These are phyloP conservation scores for Phalacrocorax carbo DNA, from an alignment of 2,113 vertebrate genomes.

Conservation along the genomic window DNA sequence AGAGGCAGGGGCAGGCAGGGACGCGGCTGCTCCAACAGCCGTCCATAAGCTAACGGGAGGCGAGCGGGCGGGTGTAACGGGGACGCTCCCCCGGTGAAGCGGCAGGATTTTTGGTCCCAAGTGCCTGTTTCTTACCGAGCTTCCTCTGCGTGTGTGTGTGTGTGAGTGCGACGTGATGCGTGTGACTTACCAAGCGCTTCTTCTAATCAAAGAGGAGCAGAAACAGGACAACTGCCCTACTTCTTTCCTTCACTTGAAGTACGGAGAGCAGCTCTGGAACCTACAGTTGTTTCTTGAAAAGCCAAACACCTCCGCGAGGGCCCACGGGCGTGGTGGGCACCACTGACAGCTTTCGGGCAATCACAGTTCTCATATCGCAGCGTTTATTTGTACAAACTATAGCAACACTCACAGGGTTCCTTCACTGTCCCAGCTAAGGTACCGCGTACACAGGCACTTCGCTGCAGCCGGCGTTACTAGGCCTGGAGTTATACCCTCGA, in stretches of 20 bases:
- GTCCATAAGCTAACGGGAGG: neutral
- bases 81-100: neutral
- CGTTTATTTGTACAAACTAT: neutral
- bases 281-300: neutral
- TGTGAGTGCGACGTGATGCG: neutral
- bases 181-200: conserved; percentile 28
- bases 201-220: conserved; percentile 31
- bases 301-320: neutral
- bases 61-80: rapidly evolving
- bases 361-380: neutral
- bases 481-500: neutral
- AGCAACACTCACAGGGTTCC: neutral
- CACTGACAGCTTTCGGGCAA: neutral
- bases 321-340: neutral
- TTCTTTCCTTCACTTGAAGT: neutral
- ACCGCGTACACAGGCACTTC: rapidly evolving
- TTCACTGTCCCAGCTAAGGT: neutral
- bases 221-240: neutral
- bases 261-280: conserved; percentile 18
- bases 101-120: neutral
- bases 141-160: neutral
- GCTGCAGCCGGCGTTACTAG: neutral
- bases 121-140: neutral
- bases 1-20: neutral
- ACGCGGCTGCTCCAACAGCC: neutral